phyloP scores from a whole-genome alignment of 2,113 vertebrate species.

The Coptodon bakossiorum region DNA sequence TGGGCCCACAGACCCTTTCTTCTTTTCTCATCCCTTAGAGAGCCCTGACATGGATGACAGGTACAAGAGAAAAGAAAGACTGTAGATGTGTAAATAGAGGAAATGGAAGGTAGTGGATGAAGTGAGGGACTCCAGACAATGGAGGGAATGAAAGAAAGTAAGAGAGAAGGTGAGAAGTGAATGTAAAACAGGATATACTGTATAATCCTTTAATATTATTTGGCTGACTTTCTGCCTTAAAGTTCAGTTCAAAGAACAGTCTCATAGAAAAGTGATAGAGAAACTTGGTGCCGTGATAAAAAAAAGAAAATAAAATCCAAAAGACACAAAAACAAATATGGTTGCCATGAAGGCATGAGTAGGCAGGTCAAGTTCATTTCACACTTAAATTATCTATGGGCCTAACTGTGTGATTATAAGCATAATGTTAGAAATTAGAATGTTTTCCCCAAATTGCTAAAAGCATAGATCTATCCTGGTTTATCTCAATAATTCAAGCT shows the following conservation, averaged over 20 bases:
- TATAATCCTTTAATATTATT: background rate
- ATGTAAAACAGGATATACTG: background rate
- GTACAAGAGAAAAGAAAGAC: conserved; percentile 15
- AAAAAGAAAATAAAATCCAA: fast-evolving
- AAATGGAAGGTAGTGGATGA: background rate
- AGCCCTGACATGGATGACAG: conserved; percentile 30
- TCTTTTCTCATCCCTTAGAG: conserved; percentile 29
- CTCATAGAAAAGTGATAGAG: background rate
- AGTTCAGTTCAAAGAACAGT: background rate
- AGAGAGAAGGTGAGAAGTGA: background rate
- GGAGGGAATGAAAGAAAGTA: background rate
- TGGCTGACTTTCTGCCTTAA: background rate
- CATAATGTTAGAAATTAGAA: background rate
- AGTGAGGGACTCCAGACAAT: background rate
- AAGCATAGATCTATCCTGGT: background rate
- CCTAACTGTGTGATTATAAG: background rate
- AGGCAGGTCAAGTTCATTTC: background rate
- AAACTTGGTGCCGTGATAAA: background rate
- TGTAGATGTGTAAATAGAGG: background rate
- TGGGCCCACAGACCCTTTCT: conserved; percentile 10
- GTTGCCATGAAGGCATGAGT: background rate
- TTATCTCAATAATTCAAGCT: background rate
- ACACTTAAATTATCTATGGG: background rate
- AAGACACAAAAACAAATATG: background rate
- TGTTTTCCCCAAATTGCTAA: background rate